phyloP scores from a whole-genome alignment of 2,113 vertebrate genomes.

The Gambusia holbrooki region DNA sequence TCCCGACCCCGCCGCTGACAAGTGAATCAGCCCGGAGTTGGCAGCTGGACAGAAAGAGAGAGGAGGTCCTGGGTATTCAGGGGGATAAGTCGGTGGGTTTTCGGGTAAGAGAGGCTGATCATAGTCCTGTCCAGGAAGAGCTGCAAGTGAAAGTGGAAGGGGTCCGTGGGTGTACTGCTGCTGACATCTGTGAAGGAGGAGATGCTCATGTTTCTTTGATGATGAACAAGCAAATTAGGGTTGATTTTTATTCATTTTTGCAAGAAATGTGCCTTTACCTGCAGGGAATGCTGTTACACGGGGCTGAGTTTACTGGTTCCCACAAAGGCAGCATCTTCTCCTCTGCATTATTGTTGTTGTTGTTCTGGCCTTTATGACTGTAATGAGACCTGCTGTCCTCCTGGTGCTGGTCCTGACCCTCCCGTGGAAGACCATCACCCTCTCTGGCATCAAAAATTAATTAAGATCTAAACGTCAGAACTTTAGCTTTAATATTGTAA shows the following conservation, averaged over 20 bases:
- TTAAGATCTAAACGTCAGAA: background rate
- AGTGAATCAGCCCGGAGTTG: background rate
- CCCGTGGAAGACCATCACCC: conserved; percentile 81
- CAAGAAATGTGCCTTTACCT: conserved; percentile 66
- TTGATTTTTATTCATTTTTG: background rate
- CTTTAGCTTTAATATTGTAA: too few relatives aligned
- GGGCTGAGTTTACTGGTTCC: conserved; percentile 36
- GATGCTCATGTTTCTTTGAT: background rate
- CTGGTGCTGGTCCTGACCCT: conserved; percentile 79
- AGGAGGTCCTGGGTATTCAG: conserved; percentile 30
- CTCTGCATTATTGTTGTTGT: conserved; percentile 81
- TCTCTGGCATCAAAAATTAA: conserved; percentile 72
- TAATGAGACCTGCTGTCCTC: conserved; percentile 76
- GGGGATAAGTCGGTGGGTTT: conserved; percentile 12
- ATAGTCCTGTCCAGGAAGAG: conserved; percentile 45
- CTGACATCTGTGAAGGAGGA: conserved; percentile 58
- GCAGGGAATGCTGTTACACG: conserved; percentile 77
- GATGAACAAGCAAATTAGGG: background rate
- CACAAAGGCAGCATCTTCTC: conserved; percentile 39
- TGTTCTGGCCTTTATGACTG: conserved; percentile 83
- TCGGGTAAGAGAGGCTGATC: conserved; percentile 38
- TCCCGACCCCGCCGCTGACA: conserved; percentile 1
- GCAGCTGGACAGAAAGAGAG: conserved; percentile 6
- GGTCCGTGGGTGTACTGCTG: conserved; percentile 28
- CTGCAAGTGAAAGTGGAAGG: background rate